phyloP scores from a whole-genome alignment of 2,888 invertebrate genomes.

The Melieria picta region DNA sequence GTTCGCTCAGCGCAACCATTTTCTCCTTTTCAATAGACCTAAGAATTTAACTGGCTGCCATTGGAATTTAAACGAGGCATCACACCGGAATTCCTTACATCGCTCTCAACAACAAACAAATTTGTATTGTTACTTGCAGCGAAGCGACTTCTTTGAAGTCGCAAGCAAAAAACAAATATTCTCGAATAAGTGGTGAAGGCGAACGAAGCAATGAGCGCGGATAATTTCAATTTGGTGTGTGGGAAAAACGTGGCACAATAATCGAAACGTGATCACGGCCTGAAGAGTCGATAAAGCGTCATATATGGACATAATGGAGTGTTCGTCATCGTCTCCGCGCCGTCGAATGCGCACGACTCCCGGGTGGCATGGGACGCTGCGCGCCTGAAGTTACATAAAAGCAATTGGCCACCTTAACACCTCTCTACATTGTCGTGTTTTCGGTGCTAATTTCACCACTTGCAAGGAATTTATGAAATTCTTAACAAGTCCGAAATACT shows the following conservation, averaged over 20 bases:
- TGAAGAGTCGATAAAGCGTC: constrained; percentile 44
- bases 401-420: neutral
- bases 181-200: neutral
- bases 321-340: constrained; percentile 46
- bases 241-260: constrained; percentile 25
- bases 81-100: constrained; percentile 58
- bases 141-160: constrained; percentile 18
- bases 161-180: neutral
- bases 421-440: constrained; percentile 38
- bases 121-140: constrained; percentile 48
- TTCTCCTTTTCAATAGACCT: neutral
- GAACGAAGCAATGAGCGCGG: neutral
- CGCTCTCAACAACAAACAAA: constrained; percentile 50
- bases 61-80: constrained; percentile 65
- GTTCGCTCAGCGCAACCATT: too few species aligned
- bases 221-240: neutral
- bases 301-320: constrained; percentile 61
- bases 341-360: constrained; percentile 16
- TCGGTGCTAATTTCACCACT: constrained; percentile 47
- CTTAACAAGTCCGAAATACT: constrained; percentile 39
- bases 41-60: neutral
- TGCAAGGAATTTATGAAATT: constrained; percentile 46
- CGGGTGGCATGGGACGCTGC: constrained; percentile 15
- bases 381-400: neutral
- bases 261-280: constrained; percentile 33